A percentile compares a stretch with the other conserved stretches of the same genome.
These are phyloP conservation scores for Acrocephalus arundinaceus DNA, from an alignment of 2,113 vertebrate species.

Conservation along the genomic window DNA sequence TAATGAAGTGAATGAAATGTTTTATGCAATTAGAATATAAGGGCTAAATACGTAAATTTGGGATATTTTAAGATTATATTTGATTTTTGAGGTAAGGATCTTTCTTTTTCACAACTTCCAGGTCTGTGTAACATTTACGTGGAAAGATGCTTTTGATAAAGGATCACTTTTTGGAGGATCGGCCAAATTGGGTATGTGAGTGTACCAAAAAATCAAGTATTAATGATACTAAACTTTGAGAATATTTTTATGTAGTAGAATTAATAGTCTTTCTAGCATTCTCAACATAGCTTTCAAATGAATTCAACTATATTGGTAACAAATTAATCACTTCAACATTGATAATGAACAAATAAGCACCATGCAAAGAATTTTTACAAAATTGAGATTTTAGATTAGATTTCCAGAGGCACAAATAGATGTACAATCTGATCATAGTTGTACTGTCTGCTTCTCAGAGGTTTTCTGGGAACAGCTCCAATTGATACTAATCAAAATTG, in stretches of 20 bases:
- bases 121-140: constrained; percentile 97
- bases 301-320: not conserved
- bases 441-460: not conserved
- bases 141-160: constrained; percentile 99
- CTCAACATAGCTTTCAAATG: not conserved
- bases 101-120: constrained; percentile 57
- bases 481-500: not conserved
- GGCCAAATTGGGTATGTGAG: constrained; percentile 89
- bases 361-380: not conserved
- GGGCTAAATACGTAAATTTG: not conserved
- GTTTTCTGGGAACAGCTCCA: not conserved
- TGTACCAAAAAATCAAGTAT: not conserved
- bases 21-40: not conserved
- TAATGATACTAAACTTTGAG: not conserved
- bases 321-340: not conserved
- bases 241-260: not conserved
- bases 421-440: not conserved
- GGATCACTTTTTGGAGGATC: constrained; percentile 97
- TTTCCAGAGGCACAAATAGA: not conserved
- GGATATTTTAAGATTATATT: not conserved
- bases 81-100: not conserved
- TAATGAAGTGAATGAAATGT: not conserved
- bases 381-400: not conserved
- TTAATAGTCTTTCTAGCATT: not conserved
- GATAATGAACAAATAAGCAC: not conserved